These are phyloP conservation scores for Coremacera marginata DNA, from an alignment of 2,888 invertebrate genomes.

Conservation along the genomic window DNA sequence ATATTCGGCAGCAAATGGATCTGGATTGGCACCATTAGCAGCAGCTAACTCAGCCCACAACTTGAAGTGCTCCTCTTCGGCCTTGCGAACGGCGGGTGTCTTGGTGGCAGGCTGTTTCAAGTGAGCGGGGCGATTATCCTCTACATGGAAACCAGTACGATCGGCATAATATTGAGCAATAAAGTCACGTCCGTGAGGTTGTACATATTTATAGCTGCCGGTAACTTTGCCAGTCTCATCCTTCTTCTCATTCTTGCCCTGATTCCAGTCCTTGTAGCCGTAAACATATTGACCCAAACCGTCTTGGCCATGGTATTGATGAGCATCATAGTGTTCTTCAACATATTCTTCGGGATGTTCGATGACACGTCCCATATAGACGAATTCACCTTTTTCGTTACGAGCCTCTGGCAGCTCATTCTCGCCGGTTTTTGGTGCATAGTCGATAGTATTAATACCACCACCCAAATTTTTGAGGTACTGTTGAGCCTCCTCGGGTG, in stretches of 20 bases:
- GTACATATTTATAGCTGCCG: conserved; percentile 80
- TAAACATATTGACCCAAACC: conserved; percentile 80
- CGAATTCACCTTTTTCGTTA: conserved; percentile 64
- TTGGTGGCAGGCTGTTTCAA: conserved; percentile 76
- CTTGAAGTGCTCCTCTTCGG: conserved; percentile 77
- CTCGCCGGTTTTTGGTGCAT: conserved; percentile 72
- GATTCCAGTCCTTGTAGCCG: conserved; percentile 81
- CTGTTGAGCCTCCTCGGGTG: conserved; percentile 71
- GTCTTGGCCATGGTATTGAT: conserved; percentile 80
- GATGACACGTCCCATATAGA: conserved; percentile 73
- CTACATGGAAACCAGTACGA: conserved; percentile 82
- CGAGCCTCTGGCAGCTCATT: conserved; percentile 69
- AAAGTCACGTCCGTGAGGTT: conserved; percentile 70
- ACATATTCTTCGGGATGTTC: conserved; percentile 76
- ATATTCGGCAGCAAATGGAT: conserved; percentile 67
- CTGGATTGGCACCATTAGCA: conserved; percentile 69
- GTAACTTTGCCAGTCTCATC: conserved; percentile 76
- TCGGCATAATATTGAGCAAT: conserved; percentile 78
- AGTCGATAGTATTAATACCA: conserved; percentile 69
- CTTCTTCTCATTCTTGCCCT: conserved; percentile 80
- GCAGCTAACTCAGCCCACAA: conserved; percentile 78
- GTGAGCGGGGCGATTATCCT: conserved; percentile 78
- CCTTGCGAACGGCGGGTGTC: conserved; percentile 78
- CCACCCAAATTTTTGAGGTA: conserved; percentile 65
- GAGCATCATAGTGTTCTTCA: conserved; percentile 79